A percentile compares a stretch with the other conserved stretches of the same genome.
phyloP scores from a whole-genome alignment of 2,797 vertebrate genomes.

The Myotis findleyi region DNA sequence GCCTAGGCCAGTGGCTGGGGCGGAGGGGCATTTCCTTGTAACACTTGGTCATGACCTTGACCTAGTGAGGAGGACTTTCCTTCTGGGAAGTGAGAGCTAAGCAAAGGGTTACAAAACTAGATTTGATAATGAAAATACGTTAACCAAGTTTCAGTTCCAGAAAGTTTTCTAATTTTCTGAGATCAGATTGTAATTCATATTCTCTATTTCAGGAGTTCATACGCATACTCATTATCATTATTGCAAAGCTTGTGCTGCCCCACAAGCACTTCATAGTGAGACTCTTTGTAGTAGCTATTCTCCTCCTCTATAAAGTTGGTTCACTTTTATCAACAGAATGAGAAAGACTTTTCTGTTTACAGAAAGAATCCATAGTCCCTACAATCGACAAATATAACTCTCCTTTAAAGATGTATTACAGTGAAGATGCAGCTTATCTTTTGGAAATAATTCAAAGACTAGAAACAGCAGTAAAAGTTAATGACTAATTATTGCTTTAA shows the following conservation, averaged over 20 bases:
- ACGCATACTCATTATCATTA: neutral
- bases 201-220: conserved; percentile 1
- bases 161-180: conserved; percentile 6
- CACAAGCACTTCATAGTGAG: neutral
- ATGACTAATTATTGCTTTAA: conserved; percentile 28
- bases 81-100: conserved; percentile 14
- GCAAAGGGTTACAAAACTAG: neutral
- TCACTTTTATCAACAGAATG: neutral
- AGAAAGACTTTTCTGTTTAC: conserved; percentile 3
- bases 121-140: neutral
- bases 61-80: neutral
- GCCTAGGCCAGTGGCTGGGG: neutral
- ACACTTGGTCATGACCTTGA: neutral
- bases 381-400: neutral
- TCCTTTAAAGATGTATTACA: neutral
- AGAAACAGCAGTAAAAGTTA: neutral
- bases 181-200: conserved; percentile 6
- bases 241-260: neutral
- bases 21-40: neutral
- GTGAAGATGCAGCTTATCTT: neutral
- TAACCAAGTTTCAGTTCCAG: neutral
- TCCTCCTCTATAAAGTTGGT: neutral
- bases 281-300: neutral
- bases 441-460: conserved; percentile 48
- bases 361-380: neutral